These are phyloP conservation scores for Phycodurus eques DNA, from an alignment of 2,113 vertebrate genomes.

Conservation along the genomic window DNA sequence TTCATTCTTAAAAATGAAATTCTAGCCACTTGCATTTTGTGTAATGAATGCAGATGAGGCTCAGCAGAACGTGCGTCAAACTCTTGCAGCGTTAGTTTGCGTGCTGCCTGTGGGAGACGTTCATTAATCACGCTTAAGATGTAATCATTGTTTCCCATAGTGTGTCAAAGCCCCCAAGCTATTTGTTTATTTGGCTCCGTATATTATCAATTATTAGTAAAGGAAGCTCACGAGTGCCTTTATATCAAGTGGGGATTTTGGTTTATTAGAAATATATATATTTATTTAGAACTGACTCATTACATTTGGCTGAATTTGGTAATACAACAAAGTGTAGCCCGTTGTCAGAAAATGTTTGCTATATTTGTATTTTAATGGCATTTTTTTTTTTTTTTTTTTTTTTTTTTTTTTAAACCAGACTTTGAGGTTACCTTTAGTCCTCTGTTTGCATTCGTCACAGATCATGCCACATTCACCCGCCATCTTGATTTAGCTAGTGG, in stretches of 20 bases:
- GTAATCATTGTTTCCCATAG: neutral
- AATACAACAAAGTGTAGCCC: neutral
- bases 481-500: constrained; percentile 38
- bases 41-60: constrained; percentile 3
- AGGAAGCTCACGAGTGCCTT: constrained; percentile 5
- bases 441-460: constrained; percentile 24
- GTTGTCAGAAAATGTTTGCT: neutral
- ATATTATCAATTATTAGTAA: neutral
- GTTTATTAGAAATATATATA: neutral
- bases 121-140: neutral
- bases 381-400: too few species aligned
- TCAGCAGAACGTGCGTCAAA: neutral
- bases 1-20: neutral
- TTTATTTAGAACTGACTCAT: neutral
- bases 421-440: constrained; percentile 2
- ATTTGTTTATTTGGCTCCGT: constrained; percentile 3
- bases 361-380: too few species aligned
- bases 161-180: neutral
- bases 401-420: too few species aligned
- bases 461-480: constrained; percentile 41
- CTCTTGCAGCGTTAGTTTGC: neutral
- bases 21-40: neutral
- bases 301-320: neutral
- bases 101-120: neutral
- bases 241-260: neutral